Percentiles rank a stretch among this genome's conserved stretches.
Evolutionary conservation across 64 coral and sea anemone species (phyloP).

Genomic region (Pocillopora damicornis): DNA sequence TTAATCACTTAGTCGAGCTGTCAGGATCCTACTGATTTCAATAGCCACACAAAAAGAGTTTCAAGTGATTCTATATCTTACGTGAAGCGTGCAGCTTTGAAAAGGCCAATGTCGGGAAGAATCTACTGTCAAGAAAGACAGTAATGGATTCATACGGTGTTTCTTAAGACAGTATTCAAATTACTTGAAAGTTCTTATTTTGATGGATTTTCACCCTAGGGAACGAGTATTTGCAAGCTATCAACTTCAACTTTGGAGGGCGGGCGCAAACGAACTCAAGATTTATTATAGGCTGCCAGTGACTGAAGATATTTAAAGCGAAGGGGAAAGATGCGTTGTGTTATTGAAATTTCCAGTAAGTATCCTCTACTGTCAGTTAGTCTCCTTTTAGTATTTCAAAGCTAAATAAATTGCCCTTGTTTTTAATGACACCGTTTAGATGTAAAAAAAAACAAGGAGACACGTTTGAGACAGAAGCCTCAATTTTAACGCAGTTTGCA

Average conservation of each 20-base stretch:
- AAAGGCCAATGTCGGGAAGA: not conserved
- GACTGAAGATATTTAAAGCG: not conserved
- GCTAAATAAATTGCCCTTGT: not conserved
- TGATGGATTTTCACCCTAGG: not conserved
- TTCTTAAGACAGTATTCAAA: not conserved
- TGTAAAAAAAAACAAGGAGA: not conserved
- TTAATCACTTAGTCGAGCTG: slow-evolving; percentile 21
- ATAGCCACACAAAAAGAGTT: not conserved
- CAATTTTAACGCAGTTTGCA: no score
- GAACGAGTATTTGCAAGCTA: not conserved
- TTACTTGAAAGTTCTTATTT: not conserved
- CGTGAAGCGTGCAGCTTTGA: not conserved
- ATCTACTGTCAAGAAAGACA: not conserved
- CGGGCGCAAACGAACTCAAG: not conserved
- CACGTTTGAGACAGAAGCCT: no score
- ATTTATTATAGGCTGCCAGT: not conserved
- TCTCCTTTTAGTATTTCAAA: not conserved
- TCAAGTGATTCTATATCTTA: not conserved
- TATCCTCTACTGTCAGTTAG: not conserved
- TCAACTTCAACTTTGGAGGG: not conserved
- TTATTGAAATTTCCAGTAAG: not conserved
- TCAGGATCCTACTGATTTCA: not conserved
- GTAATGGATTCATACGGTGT: not conserved
- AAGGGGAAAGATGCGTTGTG: not conserved
- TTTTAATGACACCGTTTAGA: not conserved